Conservation (phyloP, 2,888 invertebrate species). For the Amorpha juglandis region DNA sequence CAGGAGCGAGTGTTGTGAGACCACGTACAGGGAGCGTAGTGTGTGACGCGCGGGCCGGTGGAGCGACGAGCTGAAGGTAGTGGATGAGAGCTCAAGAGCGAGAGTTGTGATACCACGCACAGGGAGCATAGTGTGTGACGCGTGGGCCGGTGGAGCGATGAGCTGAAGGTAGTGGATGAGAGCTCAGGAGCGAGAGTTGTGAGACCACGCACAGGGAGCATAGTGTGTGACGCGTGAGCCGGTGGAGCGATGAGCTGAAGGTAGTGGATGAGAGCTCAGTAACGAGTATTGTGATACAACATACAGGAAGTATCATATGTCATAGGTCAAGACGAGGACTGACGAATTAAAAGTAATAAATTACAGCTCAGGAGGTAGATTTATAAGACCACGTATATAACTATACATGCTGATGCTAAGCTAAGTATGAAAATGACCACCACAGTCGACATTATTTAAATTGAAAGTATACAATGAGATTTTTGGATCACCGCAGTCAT, state of each 20-base stretch:
- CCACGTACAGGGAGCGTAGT: background rate
- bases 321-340: too few relatives aligned
- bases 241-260: background rate
- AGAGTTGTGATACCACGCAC: too few relatives aligned
- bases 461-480: background rate
- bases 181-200: background rate
- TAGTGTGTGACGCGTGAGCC: background rate
- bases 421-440: too few relatives aligned
- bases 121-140: too few relatives aligned
- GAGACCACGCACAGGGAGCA: background rate
- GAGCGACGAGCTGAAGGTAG: background rate
- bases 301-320: too few relatives aligned
- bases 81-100: too few relatives aligned
- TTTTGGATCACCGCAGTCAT: background rate
- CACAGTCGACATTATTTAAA: background rate
- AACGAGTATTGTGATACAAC: background rate
- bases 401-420: too few relatives aligned
- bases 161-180: background rate
- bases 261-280: conserved; percentile 6
- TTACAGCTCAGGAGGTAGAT: too few relatives aligned
- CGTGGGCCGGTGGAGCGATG: background rate
- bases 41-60: background rate
- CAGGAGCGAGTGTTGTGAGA: conserved; percentile 2
- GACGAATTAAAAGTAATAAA: too few relatives aligned
- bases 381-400: too few relatives aligned